A percentile compares a stretch with the other conserved stretches of the same genome.
Evolutionary conservation across 2,797 vertebrate genomes (phyloP).

Genomic region (Notolepis coatsorum): DNA sequence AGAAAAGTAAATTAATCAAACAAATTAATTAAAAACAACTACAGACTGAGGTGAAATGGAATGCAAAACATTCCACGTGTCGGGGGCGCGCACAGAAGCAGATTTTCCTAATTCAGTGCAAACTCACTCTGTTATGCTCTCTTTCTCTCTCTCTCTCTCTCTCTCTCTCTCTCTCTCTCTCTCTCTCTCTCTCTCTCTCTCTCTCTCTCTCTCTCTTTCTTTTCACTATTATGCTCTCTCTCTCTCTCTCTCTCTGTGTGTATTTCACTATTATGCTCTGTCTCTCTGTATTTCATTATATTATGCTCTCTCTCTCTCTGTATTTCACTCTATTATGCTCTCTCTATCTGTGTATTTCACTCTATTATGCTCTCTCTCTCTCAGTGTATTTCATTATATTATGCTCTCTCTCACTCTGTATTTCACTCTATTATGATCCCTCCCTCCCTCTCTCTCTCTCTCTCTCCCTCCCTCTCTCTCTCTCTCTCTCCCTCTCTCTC

Average conservation of each 20-base stretch:
- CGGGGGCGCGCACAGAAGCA: too few species aligned
- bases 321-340: not conserved
- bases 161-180: constrained; percentile 5
- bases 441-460: not conserved
- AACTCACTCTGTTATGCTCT: not conserved
- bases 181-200: constrained; percentile 1
- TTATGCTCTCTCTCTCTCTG: not conserved
- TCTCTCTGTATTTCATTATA: too few species aligned
- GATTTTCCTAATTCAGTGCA: too few species aligned
- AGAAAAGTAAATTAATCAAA: too few species aligned
- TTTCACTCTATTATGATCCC: not conserved
- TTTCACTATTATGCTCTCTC: not conserved
- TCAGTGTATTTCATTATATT: too few species aligned
- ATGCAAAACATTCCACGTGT: too few species aligned
- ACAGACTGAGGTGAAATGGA: too few species aligned
- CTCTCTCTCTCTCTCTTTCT: not conserved
- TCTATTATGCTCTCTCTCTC: not conserved
- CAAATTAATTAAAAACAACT: too few species aligned
- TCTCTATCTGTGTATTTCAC: not conserved
- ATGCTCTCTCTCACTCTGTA: not conserved
- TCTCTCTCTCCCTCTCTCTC: not conserved
- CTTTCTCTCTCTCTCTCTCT: constrained; percentile 9
- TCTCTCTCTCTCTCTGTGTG: not conserved
- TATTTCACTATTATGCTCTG: not conserved
- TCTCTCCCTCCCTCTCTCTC: not conserved